Percentiles rank a stretch among this genome's conserved stretches.
Conservation (phyloP, 53 echinoderm and acorn worm genomes). For the Apostichopus leukothele region DNA sequence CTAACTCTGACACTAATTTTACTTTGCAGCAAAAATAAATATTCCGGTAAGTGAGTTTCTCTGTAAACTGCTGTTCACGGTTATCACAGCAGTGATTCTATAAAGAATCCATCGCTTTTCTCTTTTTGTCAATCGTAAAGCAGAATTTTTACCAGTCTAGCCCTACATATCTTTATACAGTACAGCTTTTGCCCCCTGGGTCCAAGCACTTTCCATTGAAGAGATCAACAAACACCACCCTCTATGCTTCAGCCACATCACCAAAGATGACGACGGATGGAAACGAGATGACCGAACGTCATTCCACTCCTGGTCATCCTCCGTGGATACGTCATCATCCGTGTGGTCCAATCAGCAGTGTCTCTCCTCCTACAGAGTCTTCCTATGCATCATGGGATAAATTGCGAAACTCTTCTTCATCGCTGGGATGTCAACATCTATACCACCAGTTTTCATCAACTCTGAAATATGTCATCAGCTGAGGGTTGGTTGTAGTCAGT, state of each 20-base stretch:
- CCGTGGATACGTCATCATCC: too few species aligned
- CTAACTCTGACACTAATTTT: background rate
- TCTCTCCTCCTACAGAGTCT: too few species aligned
- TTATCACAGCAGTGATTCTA: background rate
- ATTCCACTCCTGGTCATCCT: too few species aligned
- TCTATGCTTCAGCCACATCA: background rate
- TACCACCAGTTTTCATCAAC: too few species aligned
- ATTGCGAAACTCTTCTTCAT: too few species aligned
- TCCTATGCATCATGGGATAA: too few species aligned
- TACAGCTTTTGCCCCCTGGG: background rate
- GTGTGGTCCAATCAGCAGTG: too few species aligned
- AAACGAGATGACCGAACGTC: too few species aligned
- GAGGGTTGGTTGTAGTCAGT: too few species aligned
- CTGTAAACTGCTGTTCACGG: background rate
- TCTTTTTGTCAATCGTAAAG: background rate
- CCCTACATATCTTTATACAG: slow-evolving; percentile 37
- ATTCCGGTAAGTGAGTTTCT: background rate
- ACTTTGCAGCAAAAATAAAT: background rate
- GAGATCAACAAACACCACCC: background rate
- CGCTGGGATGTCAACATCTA: too few species aligned
- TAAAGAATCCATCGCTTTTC: background rate
- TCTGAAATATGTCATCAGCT: too few species aligned
- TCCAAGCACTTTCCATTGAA: slow-evolving; percentile 33
- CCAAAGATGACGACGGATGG: background rate
- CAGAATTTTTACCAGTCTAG: slow-evolving; percentile 17